Evolutionary conservation across 1,140 invertebrate genomes (phyloP), one percentile per base, ranked within the genome.

Genomic region (Venustaconcha ellipsiformis): DNA sequence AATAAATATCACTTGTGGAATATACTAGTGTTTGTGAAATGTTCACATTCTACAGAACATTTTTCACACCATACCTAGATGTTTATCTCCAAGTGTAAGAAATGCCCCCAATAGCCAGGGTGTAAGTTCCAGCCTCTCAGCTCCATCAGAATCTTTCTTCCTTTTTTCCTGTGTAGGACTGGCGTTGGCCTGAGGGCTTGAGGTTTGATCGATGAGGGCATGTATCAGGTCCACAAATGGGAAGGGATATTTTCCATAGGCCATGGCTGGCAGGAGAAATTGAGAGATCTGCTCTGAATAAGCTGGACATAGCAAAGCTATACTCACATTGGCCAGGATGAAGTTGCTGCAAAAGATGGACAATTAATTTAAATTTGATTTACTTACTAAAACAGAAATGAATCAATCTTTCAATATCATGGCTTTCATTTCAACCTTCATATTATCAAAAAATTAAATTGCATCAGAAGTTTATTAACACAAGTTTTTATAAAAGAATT

Each of bases 241-340:
- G 65, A 89, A 89, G 56, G 84, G 83, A 71, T 86, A 83, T 72
- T 84, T 84, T 48, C 84, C 83, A 79, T 87, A 84, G 15, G 85
- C 87, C 82, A 90, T 85, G 2, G 88, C 89, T 17, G 89, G 89
- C 12, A 90, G 68, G 4, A 90, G 82, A 67, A 90, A 90, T 65
- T 83, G 80, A 56, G 81, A 80, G n/a, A 89, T 83, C 71, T 89
- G 88, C 56, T 90, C 88, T 37, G 85, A 81, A 78, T 84, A 88
- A 0, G 76, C 80, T 59, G 80, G 81, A 77, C 88, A 89, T 30
- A 88, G 75, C 14, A 88, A 79, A 14, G 84, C 81, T 20, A 65
- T 70, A 74, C 83, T 82, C 13, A 84, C 74, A 18, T 65, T 62
- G 55, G 65, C 72, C 69, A 85, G 67, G 3, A 87, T 78, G 67